phyloP scores from a whole-genome alignment of 2,888 invertebrate species.

The Orchesellides sinensis region DNA sequence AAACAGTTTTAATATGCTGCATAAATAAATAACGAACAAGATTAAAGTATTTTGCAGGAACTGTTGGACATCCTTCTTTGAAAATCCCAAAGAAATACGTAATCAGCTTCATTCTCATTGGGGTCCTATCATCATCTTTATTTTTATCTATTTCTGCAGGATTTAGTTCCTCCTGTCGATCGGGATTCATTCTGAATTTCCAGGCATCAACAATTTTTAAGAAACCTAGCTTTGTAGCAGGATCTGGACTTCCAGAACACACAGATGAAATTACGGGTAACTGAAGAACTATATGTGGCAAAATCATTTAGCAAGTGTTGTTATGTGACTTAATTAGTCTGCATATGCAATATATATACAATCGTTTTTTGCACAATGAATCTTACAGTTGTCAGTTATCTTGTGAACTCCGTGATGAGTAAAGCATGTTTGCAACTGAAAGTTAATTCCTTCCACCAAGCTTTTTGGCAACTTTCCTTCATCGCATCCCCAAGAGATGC shows the following conservation, averaged over 20 bases:
- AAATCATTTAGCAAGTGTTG: too few species aligned
- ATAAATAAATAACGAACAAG: conserved; percentile 34
- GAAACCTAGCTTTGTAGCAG: conserved; percentile 23
- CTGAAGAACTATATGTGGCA: conserved; percentile 30
- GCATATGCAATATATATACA: too few species aligned
- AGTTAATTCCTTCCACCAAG: not conserved
- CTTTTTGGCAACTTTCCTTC: not conserved
- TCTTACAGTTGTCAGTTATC: conserved; percentile 22
- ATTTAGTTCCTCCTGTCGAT: conserved; percentile 26
- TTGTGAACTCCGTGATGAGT: conserved; percentile 21
- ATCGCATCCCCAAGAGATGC: conserved; percentile 27
- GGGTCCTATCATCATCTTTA: not conserved
- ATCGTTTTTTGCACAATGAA: too few species aligned
- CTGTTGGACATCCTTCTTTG: conserved; percentile 5
- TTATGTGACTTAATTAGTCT: too few species aligned
- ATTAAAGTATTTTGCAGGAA: conserved; percentile 28
- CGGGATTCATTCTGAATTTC: conserved; percentile 42
- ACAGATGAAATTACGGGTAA: conserved; percentile 12
- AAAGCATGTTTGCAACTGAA: conserved; percentile 40
- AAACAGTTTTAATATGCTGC: conserved; percentile 26
- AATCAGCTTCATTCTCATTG: conserved; percentile 18
- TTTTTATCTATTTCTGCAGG: conserved; percentile 33
- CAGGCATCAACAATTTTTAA: conserved; percentile 37
- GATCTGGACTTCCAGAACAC: conserved; percentile 21
- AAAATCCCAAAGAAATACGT: conserved; percentile 21